Base-by-base conservation (phyloP, 2,113 vertebrate species). In the Crotophaga sulcirostris region DNA sequence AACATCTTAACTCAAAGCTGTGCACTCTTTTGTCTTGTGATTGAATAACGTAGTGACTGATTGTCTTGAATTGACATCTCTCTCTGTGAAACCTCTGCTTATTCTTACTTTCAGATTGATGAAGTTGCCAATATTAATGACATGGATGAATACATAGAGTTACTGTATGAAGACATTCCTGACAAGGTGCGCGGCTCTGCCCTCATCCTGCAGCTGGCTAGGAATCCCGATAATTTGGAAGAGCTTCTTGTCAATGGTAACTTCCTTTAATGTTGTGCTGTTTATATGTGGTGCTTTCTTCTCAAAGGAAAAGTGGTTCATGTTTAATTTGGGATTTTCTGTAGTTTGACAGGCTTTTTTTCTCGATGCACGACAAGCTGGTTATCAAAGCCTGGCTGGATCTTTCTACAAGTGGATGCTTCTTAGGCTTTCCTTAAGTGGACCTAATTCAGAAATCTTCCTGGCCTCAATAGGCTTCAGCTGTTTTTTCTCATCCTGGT, bases 111-210 rank as follows among this genome's bases (percentile, higher is more conserved):
- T 73, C 92, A 99, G 99, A 98, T 99, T 94, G 98, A 99, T 70
- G 99, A 99, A 91, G 98, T 99, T 93, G 99, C 99, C 70, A 99
- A 98, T 92, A 99, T 99, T 94, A 98, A 98, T 97, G 98, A 98
- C 88, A 98, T 99, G 87, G 99, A 99, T 70, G 98, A 99, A 66
- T 99, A 99, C 59, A 98, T 99, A 94, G 99, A 99, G 81, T 97
- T 99, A 83, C 94, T 99, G 45, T 99, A 99, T 42, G 99, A 99
- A 93, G 99, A 99, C 84, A 97, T 99, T 92, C 98, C 98, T 89
- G 99, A 99, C 93, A 99, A 99, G 84, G 98, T 99, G 89, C 97
- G 98, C 40, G 99, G 99, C 84, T 98, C 99, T 75, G 98, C 99
- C 34, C 98, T 99, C 82, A 98, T 99, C 93, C 95, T 99, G 51